phyloP scores from a whole-genome alignment of 2,113 vertebrate species.

The Thunnus thynnus region DNA sequence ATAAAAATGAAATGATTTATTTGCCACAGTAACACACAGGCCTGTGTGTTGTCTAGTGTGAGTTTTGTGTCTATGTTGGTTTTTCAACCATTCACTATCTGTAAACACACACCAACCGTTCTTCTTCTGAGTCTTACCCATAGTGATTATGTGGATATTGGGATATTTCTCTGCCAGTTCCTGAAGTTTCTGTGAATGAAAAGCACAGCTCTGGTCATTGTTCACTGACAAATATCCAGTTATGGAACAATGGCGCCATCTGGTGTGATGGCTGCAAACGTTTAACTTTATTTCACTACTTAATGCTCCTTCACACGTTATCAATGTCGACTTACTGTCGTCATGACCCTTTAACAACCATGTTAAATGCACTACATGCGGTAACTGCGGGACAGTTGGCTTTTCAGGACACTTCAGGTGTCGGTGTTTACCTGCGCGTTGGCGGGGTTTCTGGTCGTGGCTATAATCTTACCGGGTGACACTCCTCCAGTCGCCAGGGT shows the following conservation, averaged over 20 bases:
- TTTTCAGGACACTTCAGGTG: no score
- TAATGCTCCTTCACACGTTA: background rate
- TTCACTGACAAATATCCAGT: background rate
- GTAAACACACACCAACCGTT: background rate
- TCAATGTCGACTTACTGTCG: no score
- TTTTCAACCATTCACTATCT: background rate
- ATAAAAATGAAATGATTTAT: background rate
- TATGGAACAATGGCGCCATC: background rate
- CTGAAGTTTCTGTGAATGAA: conserved; percentile 69
- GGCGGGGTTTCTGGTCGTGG: conserved; percentile 77
- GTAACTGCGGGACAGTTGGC: background rate
- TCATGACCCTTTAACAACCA: background rate
- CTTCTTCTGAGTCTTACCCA: conserved; percentile 66
- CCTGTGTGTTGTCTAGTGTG: no score
- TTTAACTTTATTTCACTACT: background rate
- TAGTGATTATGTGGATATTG: conserved; percentile 69
- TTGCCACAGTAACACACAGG: no score
- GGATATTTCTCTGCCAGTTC: conserved; percentile 69
- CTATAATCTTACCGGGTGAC: conserved; percentile 82
- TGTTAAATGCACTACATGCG: background rate
- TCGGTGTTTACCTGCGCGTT: conserved; percentile 77
- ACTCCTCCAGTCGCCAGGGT: conserved; percentile 72
- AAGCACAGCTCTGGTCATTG: background rate
- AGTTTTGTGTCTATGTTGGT: background rate
- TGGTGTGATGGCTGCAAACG: background rate